Base-by-base conservation (phyloP, 2,888 invertebrate species). In the Plemyria rubiginata region DNA sequence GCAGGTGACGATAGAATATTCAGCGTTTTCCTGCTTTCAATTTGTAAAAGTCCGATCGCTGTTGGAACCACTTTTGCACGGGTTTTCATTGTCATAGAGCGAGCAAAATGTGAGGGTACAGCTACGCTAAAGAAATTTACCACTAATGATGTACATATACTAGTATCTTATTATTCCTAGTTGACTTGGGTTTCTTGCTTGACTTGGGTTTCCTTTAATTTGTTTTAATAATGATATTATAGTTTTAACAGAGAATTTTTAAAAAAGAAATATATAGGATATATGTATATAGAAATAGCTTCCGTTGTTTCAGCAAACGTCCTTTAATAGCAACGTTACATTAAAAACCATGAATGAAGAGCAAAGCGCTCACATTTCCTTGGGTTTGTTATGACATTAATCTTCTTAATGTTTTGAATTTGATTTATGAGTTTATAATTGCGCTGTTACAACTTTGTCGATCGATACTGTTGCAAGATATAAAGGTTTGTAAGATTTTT, bases 351-450 rank as follows among this genome's bases (percentile, higher is more conserved):
- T 7, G 50, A 64, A 60, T 29, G 43, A 43, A 16, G 43, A 46
- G 40, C 53, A n/a, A 45, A 54, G 45, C 54, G 29, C 40, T 60
- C 29, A 45, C 56, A 54, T 64, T 62, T 57, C 13, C 50, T 50
- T 16, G 40, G 54, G 43, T 60, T 64, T 57, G 60, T 57, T 60
- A 51, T 51, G 52, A 60, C 65, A 50, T 60, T 60, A 65, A 60
- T 57, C 60, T 65, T 59, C 62, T 52, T 65, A 55, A 54, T 51
- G 54, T 54, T 54, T 54, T 46, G 15, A 40, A 6, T 59, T 61
- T 59, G 62, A 66, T 66, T 66, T 60, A 66, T 60, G 60, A 56
- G 51, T 54, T 60, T 56, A 55, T 62, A 62, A 66, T 63, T 55
- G 60, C 59, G 15, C 53, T 53, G 28, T 49, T 43, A 52, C 57